Base-by-base conservation (phyloP, 2,888 invertebrate genomes). In the Bimastos eiseni region DNA sequence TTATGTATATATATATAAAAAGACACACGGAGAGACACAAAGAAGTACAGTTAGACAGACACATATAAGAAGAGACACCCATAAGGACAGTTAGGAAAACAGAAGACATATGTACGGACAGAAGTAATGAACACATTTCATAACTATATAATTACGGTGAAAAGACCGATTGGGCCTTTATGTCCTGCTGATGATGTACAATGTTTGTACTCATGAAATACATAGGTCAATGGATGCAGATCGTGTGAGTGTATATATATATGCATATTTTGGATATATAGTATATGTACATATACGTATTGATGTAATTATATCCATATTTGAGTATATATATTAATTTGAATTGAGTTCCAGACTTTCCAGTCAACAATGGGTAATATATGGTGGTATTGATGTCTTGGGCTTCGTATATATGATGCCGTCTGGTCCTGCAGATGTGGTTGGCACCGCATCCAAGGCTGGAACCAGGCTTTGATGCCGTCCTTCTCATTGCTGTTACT, bases 361-460 rank as follows among this genome's bases (percentile, higher is more conserved):
- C 70, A 70, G 70, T n/a, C 70, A 70, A 70, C 70, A 70, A 70
- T n/a, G 8, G 30, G 8, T 70, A n/a, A 70, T 70, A 70, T 70
- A n/a, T 70, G 70, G 30, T 70, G n/a, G 70, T 70, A 70, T 70
- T 70, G 70, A 70, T 70, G n/a, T 70, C 70, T 70, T 70, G 70
- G 70, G 1, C 0, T 70, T n/a, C n/a, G n/a, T 17, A n/a, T 70
- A 30, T 70, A 0, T 70, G 70, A 70, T 70, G 70, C 70, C 70
- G 70, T 70, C 70, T 70, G 70, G 70, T 70, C 70, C 8, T 70
- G 70, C 30, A 11, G 70, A n/a, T 24, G 24, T 55, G 30, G 70
- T n/a, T 70, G 70, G 70, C 70, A n/a, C 30, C 13, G 70, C 70
- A 70, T 70, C 70, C n/a, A n/a, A 70, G 70, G 70, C 70, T 70